Evolutionary conservation across 2,797 vertebrate species (phyloP), one percentile per base, ranked within the genome.

Genomic region (Gobio occitaniae): DNA sequence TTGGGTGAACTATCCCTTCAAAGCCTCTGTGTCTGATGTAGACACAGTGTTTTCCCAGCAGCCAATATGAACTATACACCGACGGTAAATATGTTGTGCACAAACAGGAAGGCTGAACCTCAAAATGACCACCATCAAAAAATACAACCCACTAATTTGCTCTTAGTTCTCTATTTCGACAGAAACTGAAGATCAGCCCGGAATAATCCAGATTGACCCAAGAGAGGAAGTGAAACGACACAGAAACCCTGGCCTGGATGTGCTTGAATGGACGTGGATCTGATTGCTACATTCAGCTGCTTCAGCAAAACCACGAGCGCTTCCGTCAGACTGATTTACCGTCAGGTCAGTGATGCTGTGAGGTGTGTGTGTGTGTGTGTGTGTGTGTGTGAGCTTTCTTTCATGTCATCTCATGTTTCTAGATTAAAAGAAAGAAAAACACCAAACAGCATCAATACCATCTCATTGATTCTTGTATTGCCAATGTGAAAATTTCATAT

Each of bases 151-250:
- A 41, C 50, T 29, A 12, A 25, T 19, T 19, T 29, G 21, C 9
- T 44, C 41, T 56, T 32, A 71, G 52, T 82, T 82, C 54, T 48
- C 29, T 36, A 32, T 82, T 82, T 72, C 32, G 16, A 36, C 41
- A 61, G 25, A 82, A 47, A 32, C 38, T 41, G 1, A 32, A 12
- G 19, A 9, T 17, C 8, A 13, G 1, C 4, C 16, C 2, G 3
- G 16, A 63, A 72, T 19, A 63, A 72, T 63, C 54, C 25, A 15
- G 25, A 36, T 13, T 74, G 69, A 61, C 54, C 41, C 41, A 36
- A 63, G 5, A 82, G 8, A 25, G 29, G 80, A 82, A 63, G 54
- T 47, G 54, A 82, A 72, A 61, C 15, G 12, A 59, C 52, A 1
- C 16, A 61, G 41, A 68, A 66, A 48, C 29, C 11, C 44, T 32